Base-by-base conservation (phyloP, 2,797 vertebrate species). In the Micrastur ruficollis region DNA sequence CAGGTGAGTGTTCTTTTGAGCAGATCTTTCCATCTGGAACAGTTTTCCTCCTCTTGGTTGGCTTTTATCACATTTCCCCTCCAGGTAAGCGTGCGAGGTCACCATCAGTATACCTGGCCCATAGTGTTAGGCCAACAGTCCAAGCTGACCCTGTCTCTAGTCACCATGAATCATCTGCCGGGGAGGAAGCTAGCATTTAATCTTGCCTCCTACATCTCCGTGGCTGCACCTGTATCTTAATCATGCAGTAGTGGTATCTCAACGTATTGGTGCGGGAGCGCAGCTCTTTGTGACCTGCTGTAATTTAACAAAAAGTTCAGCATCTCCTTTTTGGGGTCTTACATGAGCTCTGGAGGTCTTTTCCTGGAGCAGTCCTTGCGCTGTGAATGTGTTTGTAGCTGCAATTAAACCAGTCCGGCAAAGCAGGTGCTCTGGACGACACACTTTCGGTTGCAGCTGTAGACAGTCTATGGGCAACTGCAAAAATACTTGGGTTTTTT, bases 11-110 rank as follows among this genome's bases (percentile, higher is more conserved):
- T 63, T 92, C 84, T 86, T 36, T 93, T 22, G 14, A 79, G 80
- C 90, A 82, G 65, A 82, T 81, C 40, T 82, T 75, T 63, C 88
- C 91, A 79, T 95, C 94, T 95, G 81, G 87, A 95, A 88, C 22
- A 52, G 49, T 32, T 94, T 93, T 84, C 52, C 50, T 92, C 53
- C 1, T 17, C 83, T 88, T 88, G 85, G 63, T 73, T 93, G 70
- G 26, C 31, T 90, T 95, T 91, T 83, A 36, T 90, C 78, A 71
- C 74, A 17, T 84, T 72, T 86, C 83, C 31, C 71, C 55, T 90
- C 93, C 70, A 87, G 79, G 61, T 56, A 44, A 94, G 65, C 3
- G 1, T 52, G n/a, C 7, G 40, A 76, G 82, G 76, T 80, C 70
- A 74, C 55, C 36, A 31, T 31, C 29, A 18, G 62, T 32, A 21